Evolutionary conservation across 2,113 vertebrate species (phyloP), one percentile per base, ranked within the genome.

Genomic region (Otocyon megalotis): DNA sequence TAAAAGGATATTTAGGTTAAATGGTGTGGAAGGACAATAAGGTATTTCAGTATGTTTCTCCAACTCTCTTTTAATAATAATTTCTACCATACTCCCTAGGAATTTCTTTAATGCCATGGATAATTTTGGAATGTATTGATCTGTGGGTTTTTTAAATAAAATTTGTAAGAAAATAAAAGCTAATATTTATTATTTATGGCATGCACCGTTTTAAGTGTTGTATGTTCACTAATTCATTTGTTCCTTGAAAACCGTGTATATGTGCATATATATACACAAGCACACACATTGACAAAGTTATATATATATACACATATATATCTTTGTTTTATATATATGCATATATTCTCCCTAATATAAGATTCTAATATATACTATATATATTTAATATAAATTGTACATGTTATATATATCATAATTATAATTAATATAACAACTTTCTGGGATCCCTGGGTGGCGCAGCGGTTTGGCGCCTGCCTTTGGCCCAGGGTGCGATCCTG

Each of bases 141-240:
- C 32, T 67, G 17, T n/a, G 17, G 0, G 0, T 50, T 60, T 54
- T 22, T 84, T 79, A 12, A 54, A 35, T 89, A 91, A 50, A 76
- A 81, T 58, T 84, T 71, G 43, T 82, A 71, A 74, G 22, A 88
- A 90, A 92, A 89, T 79, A 77, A 79, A 90, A 86, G 9, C 14
- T 80, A 74, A 8, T 56, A 76, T 74, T 62, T 84, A 32, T 32
- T 63, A 5, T 32, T 71, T 53, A 26, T 93, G 30, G 5, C 10
- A 60, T 19, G 32, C 63, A 77, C 17, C 84, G 14, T 88, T 82
- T n/a, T 95, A 54, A 48, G 53, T 48, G 32, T 62, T 69, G 14
- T 90, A 53, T 35, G 4, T 56, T 16, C 56, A 56, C 83, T 89
- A 69, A 88, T 6, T 76, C 54, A 86, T 8, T 1, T 72, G 20